Evolutionary conservation across 2,888 invertebrate genomes (phyloP), one percentile per base, ranked within the genome.

Genomic region (Synergus gifuensis): DNA sequence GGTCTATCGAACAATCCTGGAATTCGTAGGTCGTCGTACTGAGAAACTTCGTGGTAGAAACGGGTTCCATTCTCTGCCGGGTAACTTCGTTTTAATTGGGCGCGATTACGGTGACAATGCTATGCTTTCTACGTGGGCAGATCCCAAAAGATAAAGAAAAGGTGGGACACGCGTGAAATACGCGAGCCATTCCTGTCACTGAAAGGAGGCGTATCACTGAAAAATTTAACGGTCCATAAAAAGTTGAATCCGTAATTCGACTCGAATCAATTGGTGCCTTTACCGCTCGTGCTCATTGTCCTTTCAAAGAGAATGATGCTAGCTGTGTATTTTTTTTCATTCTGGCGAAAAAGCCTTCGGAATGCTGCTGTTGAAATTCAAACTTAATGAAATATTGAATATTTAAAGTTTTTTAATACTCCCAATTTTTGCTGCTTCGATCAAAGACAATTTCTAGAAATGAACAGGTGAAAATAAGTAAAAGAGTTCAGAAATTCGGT

Each of bases 61-160:
- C 86, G 81, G 84, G 84, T 85, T 79, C 76, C 79, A 78, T 49
- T 80, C 69, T 82, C 82, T 83, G 84, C 78, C 78, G 78, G 79
- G 79, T 79, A 86, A 88, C 82, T 85, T 82, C 85, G 86, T 88
- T 89, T 89, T 88, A 89, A 89, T 89, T 89, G 87, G 86, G 79
- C 81, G 83, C 86, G 87, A 88, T 89, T 86, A 86, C 85, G 85
- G 82, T 77, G 86, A 87, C 86, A 87, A 87, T 85, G 83, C 83
- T 69, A 78, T 82, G 77, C 78, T 83, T 80, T 83, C 76, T 82
- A 79, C 84, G 82, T 81, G 83, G 81, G 79, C 81, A 85, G 84
- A 86, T 87, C 84, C 83, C 78, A 76, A 76, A 76, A 81, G 85
- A 84, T 85, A 86, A 86, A 84, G 86, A 85, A 84, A 83, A 82